phyloP scores from a whole-genome alignment of 2,888 invertebrate species.

The Chorisops tibialis region DNA sequence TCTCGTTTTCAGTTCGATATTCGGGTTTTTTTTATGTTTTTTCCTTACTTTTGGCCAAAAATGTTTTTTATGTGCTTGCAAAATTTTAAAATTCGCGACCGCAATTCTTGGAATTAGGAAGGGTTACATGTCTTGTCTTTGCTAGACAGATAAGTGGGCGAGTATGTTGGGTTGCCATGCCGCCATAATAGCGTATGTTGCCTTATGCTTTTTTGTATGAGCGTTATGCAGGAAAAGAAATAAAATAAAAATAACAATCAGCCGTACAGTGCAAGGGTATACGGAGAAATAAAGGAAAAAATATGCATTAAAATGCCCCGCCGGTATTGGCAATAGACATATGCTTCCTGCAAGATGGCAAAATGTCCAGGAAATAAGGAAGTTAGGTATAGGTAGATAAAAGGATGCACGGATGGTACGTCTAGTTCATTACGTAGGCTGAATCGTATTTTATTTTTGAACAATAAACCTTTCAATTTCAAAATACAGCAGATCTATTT shows the following conservation, averaged over 20 bases:
- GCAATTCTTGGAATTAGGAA: constrained; percentile 37
- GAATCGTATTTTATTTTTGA: too few relatives aligned
- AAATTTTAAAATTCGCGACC: constrained; percentile 36
- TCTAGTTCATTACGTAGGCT: too few relatives aligned
- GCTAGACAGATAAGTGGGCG: constrained; percentile 35
- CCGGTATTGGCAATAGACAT: constrained; percentile 2
- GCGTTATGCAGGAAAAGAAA: constrained; percentile 31
- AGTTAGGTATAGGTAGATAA: too few relatives aligned
- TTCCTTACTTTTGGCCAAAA: constrained; percentile 17
- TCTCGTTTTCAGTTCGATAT: background rate
- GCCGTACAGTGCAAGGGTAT: background rate
- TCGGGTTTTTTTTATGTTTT: background rate
- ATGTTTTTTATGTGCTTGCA: constrained; percentile 21
- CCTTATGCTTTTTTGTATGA: constrained; percentile 17
- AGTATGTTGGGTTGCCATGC: constrained; percentile 5
- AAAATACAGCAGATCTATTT: too few relatives aligned
- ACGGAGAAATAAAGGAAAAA: background rate
- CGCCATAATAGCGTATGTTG: constrained; percentile 18
- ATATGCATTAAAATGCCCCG: background rate
- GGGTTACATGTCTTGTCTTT: constrained; percentile 32
- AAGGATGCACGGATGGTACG: too few relatives aligned
- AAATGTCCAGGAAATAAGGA: too few relatives aligned
- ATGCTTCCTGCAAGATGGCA: background rate
- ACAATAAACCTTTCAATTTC: too few relatives aligned
- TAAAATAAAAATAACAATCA: too few relatives aligned